Base-by-base conservation (phyloP, 2,888 invertebrate genomes). In the Parapristionchus giblindavisi region DNA sequence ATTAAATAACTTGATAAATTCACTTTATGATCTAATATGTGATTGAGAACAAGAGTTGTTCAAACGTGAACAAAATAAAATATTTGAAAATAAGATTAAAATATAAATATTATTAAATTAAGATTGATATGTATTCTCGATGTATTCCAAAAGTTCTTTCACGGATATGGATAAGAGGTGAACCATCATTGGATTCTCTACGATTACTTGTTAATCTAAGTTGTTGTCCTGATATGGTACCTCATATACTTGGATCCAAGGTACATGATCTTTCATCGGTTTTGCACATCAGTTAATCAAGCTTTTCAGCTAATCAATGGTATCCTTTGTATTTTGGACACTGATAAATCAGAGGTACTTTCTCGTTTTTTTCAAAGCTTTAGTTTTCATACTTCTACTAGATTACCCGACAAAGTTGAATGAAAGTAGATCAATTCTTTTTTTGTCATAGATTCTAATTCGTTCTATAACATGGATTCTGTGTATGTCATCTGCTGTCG, bases 121-220 rank as follows among this genome's bases (percentile, higher is more conserved):
- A 71, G 71, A 38, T 71, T 24, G 56, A 71, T 3, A 54, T 56
- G 71, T 56, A 56, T 32, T 71, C 71, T n/a, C 54, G 56, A 56
- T 71, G 71, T 56, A n/a, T 71, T 6, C 71, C 71, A 29, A 38
- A 38, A 32, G 71, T 54, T 21, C 61, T 75, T 17, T 56, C 78
- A 43, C 70, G 79, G 8, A 65, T 85, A 4, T 85, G 85, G 85
- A 73, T 83, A 0, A 78, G 83, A 21, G 85, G 85, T 24, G 85
- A 85, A 75, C 81, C 81, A 29, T 85, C 85, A 68, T 76, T 85
- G 40, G 81, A 85, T 75, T 89, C 91, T 2, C 87, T 91, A 29
- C 90, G 91, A 81, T 88, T 92, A 40, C 89, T 92, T 56, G 91
- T 91, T 73, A 92, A 92, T 85, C 87, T 92, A 5, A 91, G 91